Evolutionary conservation across 2,797 vertebrate species (phyloP), one percentile per base, ranked within the genome.

Genomic region (Cyclopterus lumpus): DNA sequence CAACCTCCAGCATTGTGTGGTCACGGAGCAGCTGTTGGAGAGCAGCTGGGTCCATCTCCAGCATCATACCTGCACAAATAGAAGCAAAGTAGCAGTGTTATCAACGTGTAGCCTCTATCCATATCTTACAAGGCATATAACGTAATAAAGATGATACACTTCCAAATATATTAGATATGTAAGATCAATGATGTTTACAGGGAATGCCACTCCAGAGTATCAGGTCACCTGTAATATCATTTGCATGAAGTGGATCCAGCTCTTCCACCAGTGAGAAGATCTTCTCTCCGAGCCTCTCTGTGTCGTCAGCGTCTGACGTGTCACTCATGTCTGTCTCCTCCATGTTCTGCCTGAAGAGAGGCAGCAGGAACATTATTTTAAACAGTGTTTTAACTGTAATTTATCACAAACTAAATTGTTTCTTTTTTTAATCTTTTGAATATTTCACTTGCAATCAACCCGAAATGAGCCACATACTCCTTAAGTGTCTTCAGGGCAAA

Each of bases 201-300:
- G 1, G 0, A 36, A 38, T 11, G 30, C 24, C 18, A 30, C 48
- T 8, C 38, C 40, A 36, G 5, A 54, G 22, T 9, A 22, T 62
- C 7, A 28, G 5, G 22, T 91, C 53, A 96, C 95, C 95, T 83
- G 95, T 96, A 53, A 96, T 95, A 59, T 94, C 93, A 68, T 94
- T 93, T 40, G 94, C 94, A 79, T 92, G 92, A 72, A 70, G 75
- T 24, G 90, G 85, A 85, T 95, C 94, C 9, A 95, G 86, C 68
- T 93, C 71, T 72, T 93, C 88, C 67, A 96, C 94, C n/a, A 93
- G 75, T 4, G 71, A 88, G 76, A 95, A 96, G 38, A 96, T 87
- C 67, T 80, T 95, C 80, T 96, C 95, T 46, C 95, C 95, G 1
- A 95, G 81, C 20, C 65, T 82, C 49, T 96, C 95, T 6, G 63